A percentile compares a stretch with the other conserved stretches of the same genome.
Conservation (phyloP, 2,113 vertebrate genomes). For the Bombycilla garrulus region DNA sequence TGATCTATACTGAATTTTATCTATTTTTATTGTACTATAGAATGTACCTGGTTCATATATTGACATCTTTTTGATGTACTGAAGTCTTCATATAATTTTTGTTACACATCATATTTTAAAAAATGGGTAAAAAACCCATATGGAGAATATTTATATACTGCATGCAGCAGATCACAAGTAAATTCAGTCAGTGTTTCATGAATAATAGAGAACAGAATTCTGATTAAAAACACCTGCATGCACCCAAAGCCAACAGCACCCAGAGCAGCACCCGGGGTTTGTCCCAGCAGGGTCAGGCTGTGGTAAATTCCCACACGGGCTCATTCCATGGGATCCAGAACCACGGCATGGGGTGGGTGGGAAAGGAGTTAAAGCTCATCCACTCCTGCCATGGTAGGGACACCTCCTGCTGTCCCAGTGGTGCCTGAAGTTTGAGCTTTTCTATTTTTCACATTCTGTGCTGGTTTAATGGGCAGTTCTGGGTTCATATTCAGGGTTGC, state of each 20-base stretch:
- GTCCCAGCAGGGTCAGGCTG: background rate
- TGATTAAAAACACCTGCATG: background rate
- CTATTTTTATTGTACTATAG: conserved; percentile 53
- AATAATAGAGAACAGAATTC: conserved; percentile 49
- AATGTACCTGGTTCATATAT: conserved; percentile 17
- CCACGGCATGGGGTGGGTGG: background rate
- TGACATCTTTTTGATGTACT: conserved; percentile 62
- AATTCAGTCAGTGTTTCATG: conserved; percentile 43
- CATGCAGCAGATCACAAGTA: conserved; percentile 14
- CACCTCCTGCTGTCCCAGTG: background rate
- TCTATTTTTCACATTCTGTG: too few relatives aligned
- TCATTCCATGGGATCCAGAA: background rate
- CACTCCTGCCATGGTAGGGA: background rate
- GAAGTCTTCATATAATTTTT: conserved; percentile 38
- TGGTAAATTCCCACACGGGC: accelerated
- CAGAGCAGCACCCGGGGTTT: background rate
- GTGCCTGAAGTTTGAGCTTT: too few relatives aligned
- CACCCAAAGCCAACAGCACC: background rate
- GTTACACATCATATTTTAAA: background rate
- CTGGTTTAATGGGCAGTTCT: too few relatives aligned
- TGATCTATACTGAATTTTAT: conserved; percentile 51
- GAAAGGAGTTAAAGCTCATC: accelerated
- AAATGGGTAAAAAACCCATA: background rate
- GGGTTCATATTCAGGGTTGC: too few relatives aligned
- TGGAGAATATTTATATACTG: conserved; percentile 24